These are phyloP conservation scores for Dorcus parallelipipedus DNA, from an alignment of 2,888 invertebrate species.

Conservation along the genomic window DNA sequence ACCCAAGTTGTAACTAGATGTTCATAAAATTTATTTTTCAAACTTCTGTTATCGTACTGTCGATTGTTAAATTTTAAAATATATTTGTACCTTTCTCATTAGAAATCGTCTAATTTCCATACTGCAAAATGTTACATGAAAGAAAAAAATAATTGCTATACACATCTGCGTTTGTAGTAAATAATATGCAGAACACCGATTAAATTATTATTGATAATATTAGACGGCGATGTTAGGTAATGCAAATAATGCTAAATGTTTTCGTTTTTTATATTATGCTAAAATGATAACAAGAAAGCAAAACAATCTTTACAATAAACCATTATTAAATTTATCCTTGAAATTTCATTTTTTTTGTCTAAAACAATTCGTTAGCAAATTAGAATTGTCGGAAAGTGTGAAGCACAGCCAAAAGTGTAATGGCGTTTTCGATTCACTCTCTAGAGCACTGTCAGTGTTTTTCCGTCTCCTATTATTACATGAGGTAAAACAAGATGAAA, in stretches of 20 bases:
- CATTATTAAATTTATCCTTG: not conserved
- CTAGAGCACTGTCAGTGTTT: too few species aligned
- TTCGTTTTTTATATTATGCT: slow-evolving; percentile 34
- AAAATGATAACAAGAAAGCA: slow-evolving; percentile 23
- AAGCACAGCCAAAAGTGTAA: too few species aligned
- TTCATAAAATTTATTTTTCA: slow-evolving; percentile 19
- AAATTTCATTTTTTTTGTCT: too few species aligned
- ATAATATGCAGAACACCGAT: slow-evolving; percentile 52
- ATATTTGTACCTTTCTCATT: not conserved
- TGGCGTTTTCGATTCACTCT: too few species aligned
- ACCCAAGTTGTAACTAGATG: slow-evolving; percentile 19
- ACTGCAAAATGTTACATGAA: slow-evolving; percentile 36
- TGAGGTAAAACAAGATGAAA: too few species aligned
- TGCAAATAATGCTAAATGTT: slow-evolving; percentile 27
- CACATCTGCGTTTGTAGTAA: slow-evolving; percentile 46
- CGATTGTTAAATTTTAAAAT: not conserved
- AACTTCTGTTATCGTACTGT: not conserved
- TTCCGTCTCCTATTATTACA: too few species aligned
- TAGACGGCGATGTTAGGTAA: slow-evolving; percentile 43
- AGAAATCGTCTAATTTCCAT: slow-evolving; percentile 1
- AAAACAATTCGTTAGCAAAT: too few species aligned
- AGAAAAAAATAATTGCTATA: slow-evolving; percentile 40
- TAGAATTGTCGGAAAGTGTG: too few species aligned
- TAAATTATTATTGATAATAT: slow-evolving; percentile 37
- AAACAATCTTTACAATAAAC: slow-evolving; percentile 42